phyloP scores from a whole-genome alignment of 2,888 invertebrate species.

The Omphaloscelis lunosa region DNA sequence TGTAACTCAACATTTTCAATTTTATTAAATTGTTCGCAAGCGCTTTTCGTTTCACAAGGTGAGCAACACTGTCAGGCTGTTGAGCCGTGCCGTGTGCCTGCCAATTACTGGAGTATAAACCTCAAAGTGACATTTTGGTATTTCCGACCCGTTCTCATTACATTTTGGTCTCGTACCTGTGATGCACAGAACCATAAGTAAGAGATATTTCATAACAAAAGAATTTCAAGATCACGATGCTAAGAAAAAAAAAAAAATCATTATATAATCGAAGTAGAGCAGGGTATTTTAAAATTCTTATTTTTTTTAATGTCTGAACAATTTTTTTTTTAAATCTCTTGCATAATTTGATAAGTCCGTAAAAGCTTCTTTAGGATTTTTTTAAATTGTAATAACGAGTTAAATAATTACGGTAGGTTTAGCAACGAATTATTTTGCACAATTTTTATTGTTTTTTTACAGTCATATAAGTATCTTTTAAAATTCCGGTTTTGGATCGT shows the following conservation, averaged over 20 bases:
- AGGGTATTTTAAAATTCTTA: neutral
- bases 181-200: neutral
- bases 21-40: neutral
- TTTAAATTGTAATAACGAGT: neutral
- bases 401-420: neutral
- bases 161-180: slow-evolving; percentile 18
- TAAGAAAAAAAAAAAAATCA: slow-evolving; percentile 17
- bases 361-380: neutral
- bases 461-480: slow-evolving; percentile 13
- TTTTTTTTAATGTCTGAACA: too few relatives aligned
- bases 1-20: neutral
- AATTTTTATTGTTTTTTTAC: slow-evolving; percentile 4
- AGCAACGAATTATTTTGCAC: slow-evolving; percentile 20
- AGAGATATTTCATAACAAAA: slow-evolving; percentile 17
- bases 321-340: neutral
- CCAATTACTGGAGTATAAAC: slow-evolving; percentile 8
- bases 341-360: neutral
- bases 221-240: slow-evolving; percentile 15
- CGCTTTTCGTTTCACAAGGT: slow-evolving; percentile 44
- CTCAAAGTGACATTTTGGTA: slow-evolving; percentile 29
- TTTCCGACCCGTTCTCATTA: slow-evolving; percentile 18
- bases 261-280: slow-evolving; percentile 11
- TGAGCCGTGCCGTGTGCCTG: neutral
- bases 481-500: slow-evolving; percentile 51
- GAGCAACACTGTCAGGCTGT: slow-evolving; percentile 27